Conservation (phyloP, 2,113 vertebrate genomes). For the Pygoscelis adeliae region DNA sequence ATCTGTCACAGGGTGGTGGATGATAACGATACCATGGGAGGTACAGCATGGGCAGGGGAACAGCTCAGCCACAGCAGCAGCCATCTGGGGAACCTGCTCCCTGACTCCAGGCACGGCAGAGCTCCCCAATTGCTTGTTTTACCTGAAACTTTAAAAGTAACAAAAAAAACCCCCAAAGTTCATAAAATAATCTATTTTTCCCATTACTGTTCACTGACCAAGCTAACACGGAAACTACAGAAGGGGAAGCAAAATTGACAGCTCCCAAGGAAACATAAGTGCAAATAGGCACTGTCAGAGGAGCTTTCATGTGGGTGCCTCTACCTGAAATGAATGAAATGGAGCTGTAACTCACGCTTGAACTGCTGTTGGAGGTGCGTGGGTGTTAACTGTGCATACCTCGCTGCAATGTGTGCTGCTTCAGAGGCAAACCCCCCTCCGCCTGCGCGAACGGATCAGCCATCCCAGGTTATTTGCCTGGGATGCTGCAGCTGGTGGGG, state of each 20-base stretch:
- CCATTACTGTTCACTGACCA: background rate
- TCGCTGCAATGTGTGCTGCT: fast-evolving
- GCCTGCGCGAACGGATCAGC: fast-evolving
- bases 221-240: background rate
- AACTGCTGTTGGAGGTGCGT: background rate
- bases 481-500: background rate
- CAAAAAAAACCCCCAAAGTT: background rate
- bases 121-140: background rate
- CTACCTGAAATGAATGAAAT: background rate
- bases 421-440: background rate
- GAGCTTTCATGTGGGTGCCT: background rate
- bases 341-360: background rate
- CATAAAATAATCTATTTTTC: background rate
- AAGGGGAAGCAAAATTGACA: background rate
- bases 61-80: background rate
- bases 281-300: background rate
- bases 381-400: background rate
- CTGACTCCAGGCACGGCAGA: background rate
- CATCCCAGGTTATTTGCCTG: background rate
- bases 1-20: background rate
- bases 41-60: background rate
- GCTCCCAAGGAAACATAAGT: background rate
- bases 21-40: background rate
- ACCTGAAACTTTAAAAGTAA: background rate
- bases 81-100: background rate